phyloP scores from a whole-genome alignment of 1,140 invertebrate genomes.

The Bathynomus jamesi region DNA sequence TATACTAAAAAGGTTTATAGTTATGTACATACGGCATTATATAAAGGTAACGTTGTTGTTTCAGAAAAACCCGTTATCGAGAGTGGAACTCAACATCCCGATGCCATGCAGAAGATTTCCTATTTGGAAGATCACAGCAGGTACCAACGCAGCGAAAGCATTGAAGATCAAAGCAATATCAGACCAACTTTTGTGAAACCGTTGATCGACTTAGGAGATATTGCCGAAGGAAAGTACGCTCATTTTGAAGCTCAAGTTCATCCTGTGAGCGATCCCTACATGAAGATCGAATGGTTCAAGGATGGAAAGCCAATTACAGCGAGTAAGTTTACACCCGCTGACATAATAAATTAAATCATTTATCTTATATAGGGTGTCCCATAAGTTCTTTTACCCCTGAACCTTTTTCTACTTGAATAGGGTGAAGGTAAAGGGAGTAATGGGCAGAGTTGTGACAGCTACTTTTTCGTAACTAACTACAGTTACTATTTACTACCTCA shows the following conservation, averaged over 20 bases:
- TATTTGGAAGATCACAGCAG: constrained; percentile 85
- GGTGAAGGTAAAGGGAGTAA: too few relatives aligned
- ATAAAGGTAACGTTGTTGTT: constrained; percentile 21
- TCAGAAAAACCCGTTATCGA: constrained; percentile 68
- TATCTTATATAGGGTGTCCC: too few relatives aligned
- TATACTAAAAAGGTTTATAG: background rate
- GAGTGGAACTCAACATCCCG: constrained; percentile 81
- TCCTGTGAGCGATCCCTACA: constrained; percentile 90
- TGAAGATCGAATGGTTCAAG: constrained; percentile 98
- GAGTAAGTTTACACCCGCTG: constrained; percentile 56
- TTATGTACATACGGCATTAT: background rate
- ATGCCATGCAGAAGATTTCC: constrained; percentile 84
- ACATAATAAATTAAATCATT: too few relatives aligned
- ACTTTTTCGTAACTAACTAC: too few relatives aligned
- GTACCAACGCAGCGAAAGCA: constrained; percentile 74
- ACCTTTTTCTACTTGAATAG: too few relatives aligned
- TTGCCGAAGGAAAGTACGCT: constrained; percentile 77
- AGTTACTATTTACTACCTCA: too few relatives aligned
- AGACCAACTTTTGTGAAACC: constrained; percentile 77
- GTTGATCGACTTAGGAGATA: constrained; percentile 74
- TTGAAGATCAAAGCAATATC: constrained; percentile 51
- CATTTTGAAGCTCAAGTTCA: constrained; percentile 92
- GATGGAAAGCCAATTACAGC: constrained; percentile 87
- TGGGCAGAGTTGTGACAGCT: too few relatives aligned
- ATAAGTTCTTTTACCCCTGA: too few relatives aligned